Evolutionary conservation across 2,888 invertebrate species (phyloP), one percentile per base, ranked within the genome.

Genomic region (Andrena bucephala): DNA sequence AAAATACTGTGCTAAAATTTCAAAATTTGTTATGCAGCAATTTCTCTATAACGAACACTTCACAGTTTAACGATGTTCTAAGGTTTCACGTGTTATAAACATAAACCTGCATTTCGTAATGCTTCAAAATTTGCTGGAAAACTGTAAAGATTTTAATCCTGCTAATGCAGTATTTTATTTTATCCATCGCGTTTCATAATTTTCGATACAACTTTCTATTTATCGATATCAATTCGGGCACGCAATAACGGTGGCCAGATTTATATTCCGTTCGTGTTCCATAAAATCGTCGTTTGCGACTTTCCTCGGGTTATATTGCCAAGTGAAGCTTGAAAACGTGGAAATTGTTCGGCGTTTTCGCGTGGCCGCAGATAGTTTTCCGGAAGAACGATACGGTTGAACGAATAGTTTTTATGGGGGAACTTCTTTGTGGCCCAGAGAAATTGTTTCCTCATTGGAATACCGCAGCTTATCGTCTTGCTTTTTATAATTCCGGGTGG

Each of bases 361-460:
- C 36, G 16, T 13, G 33, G 24, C 36, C 16, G 3, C 24, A 27
- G 33, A 69, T 57, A 54, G 33, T 36, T 69, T 57, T n/a, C 24
- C 4, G n/a, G 27, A 57, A 16, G 59, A 59, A 36, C 20, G 24
- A 16, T 24, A 48, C 69, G n/a, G 42, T 5, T 27, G 42, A 42
- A 59, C 69, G 69, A n/a, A 27, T 42, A n/a, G 59, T 42, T 69
- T 69, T 69, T 42, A 42, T 10, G n/a, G 36, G 13, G 13, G 29
- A 48, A 71, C 70, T 60, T 60, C 31, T 13, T 42, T 24, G n/a
- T 31, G 50, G 24, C 48, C n/a, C 8, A 13, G 60, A 50, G 48
- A 60, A 60, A 62, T 71, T 62, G 70, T 31, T 71, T 48, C 10
- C 48, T n/a, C 29, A 20, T 48, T 62, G 60, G 50, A 48, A 71